Conservation (phyloP, 2,797 vertebrate genomes). For the Xiphophorus birchmanni region DNA sequence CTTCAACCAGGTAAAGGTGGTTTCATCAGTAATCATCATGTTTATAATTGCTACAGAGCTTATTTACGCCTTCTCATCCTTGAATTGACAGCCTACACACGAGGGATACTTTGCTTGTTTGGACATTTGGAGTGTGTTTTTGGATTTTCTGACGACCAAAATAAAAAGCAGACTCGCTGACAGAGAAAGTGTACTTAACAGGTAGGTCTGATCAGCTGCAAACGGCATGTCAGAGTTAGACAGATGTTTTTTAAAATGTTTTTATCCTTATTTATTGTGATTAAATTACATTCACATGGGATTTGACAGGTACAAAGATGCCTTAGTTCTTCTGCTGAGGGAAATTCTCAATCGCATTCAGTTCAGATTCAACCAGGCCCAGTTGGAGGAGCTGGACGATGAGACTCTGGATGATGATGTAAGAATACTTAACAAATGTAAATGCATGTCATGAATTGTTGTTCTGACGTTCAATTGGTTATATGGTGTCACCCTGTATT, state of each 20-base stretch:
- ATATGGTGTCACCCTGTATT: background rate
- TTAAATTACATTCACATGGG: slow-evolving; percentile 11
- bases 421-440: slow-evolving; percentile 62
- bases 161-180: slow-evolving; percentile 94
- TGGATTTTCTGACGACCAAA: slow-evolving; percentile 97
- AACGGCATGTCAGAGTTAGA: background rate
- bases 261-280: background rate
- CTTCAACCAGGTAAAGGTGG: slow-evolving; percentile 92
- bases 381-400: slow-evolving; percentile 96
- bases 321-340: slow-evolving; percentile 90
- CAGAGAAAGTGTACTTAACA: slow-evolving; percentile 92
- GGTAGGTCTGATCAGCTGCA: slow-evolving; percentile 74
- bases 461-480: background rate
- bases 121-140: slow-evolving; percentile 97
- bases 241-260: background rate
- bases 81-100: slow-evolving; percentile 87
- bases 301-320: slow-evolving; percentile 92
- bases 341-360: slow-evolving; percentile 97
- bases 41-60: background rate
- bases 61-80: slow-evolving; percentile 7
- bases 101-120: slow-evolving; percentile 98
- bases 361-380: slow-evolving; percentile 96
- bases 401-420: slow-evolving; percentile 97
- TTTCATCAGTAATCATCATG: background rate
- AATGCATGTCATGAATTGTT: background rate